These are phyloP conservation scores for Antigone vipio DNA, from an alignment of 2,113 vertebrate genomes.

Conservation along the genomic window DNA sequence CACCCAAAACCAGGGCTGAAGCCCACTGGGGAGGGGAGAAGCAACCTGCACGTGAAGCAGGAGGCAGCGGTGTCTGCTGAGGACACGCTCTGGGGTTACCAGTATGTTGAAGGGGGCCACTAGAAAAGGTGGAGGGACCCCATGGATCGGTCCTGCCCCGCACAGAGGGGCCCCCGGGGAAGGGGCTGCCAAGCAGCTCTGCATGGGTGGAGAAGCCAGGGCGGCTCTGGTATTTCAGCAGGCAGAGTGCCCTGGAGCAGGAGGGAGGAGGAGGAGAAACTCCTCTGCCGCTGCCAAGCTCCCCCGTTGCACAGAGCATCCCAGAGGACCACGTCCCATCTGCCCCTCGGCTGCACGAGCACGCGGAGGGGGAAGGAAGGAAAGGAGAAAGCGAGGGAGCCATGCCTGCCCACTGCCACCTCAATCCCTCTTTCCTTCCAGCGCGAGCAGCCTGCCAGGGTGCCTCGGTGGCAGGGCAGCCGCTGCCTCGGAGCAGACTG, in stretches of 20 bases:
- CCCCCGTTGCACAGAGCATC: neutral
- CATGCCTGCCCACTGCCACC: neutral
- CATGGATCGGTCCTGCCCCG: neutral
- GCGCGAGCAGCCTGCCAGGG: neutral
- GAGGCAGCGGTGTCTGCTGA: neutral
- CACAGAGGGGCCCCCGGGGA: neutral
- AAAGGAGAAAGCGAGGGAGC: neutral
- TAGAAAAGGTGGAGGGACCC: neutral
- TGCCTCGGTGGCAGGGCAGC: slow-evolving; percentile 13
- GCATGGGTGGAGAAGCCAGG: neutral
- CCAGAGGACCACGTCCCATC: neutral
- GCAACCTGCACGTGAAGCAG: neutral
- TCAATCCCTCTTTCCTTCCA: slow-evolving; percentile 8
- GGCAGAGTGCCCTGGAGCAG: slow-evolving; percentile 59
- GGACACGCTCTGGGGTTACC: neutral
- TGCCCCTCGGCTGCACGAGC: neutral
- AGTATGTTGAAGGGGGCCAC: rapidly evolving
- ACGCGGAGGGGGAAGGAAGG: neutral
- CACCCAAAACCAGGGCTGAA: neutral
- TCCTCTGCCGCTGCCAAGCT: slow-evolving; percentile 45
- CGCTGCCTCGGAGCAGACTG: neutral
- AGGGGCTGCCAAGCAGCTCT: neutral
- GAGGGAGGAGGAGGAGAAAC: slow-evolving; percentile 29
- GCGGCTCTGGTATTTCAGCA: slow-evolving; percentile 9
- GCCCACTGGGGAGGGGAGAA: neutral